These are phyloP conservation scores for Diplazon laetatorius DNA, from an alignment of 2,888 invertebrate genomes.

Conservation along the genomic window DNA sequence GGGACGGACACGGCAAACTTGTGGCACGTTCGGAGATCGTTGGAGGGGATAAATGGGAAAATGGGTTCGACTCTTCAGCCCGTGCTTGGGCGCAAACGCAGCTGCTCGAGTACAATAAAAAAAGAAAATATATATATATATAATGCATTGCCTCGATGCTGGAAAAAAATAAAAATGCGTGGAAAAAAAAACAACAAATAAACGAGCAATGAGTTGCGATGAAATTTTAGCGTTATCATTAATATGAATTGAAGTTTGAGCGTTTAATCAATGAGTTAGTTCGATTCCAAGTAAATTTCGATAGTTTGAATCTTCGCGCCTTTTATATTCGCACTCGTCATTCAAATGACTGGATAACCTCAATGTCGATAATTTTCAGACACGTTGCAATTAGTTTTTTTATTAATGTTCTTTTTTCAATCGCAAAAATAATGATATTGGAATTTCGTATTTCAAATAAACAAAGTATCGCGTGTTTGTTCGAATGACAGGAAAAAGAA, in stretches of 20 bases:
- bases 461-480: background rate
- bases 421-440: background rate
- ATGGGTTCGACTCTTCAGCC: no score
- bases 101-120: no score
- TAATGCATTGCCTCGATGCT: no score
- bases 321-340: background rate
- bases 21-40: background rate
- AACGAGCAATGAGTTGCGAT: background rate
- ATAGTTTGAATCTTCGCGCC: background rate
- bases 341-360: background rate
- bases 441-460: background rate
- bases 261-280: background rate
- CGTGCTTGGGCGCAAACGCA: no score
- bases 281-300: background rate
- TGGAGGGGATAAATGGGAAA: background rate
- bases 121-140: no score
- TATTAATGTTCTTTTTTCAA: background rate
- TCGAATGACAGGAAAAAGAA: no score
- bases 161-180: no score
- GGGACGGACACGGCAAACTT: background rate
- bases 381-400: conserved; percentile 16
- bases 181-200: background rate
- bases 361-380: background rate
- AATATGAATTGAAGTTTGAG: background rate
- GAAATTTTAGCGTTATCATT: background rate